phyloP scores from a whole-genome alignment of 2,113 vertebrate genomes.

The Chitala chitala region DNA sequence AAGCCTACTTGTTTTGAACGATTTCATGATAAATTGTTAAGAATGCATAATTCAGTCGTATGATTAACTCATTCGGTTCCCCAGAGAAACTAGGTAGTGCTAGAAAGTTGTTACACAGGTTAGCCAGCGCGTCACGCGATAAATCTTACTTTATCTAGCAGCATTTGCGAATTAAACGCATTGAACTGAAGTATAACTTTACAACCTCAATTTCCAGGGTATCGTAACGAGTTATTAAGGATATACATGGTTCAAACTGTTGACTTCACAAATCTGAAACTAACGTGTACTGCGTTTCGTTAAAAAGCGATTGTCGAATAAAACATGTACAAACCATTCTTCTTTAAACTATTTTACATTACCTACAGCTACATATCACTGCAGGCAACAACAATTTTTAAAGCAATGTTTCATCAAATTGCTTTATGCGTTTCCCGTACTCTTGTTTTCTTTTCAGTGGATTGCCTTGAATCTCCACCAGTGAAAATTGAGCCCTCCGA shows the following conservation, averaged over 20 bases:
- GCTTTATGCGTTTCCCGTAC: background rate
- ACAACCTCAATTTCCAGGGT: background rate
- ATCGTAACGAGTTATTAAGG: background rate
- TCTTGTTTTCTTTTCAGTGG: background rate
- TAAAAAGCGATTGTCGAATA: no score
- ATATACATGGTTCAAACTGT: background rate
- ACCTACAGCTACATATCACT: background rate
- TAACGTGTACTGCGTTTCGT: no score
- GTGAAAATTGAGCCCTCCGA: no score
- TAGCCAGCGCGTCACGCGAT: background rate
- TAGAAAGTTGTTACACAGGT: background rate
- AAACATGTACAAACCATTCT: no score
- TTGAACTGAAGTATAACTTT: background rate
- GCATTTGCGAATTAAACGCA: background rate
- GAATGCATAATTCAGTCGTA: background rate
- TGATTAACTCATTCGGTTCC: conserved; percentile 7
- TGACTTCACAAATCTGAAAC: no score
- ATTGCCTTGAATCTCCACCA: background rate
- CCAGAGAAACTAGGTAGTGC: conserved; percentile 26
- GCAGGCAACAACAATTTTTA: background rate
- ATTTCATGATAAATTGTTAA: conserved; percentile 1
- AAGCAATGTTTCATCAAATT: background rate
- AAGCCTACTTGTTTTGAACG: conserved; percentile 6
- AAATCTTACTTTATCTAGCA: conserved; percentile 25
- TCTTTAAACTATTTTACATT: no score